Evolutionary conservation across 2,888 invertebrate genomes (phyloP), one percentile per base, ranked within the genome.

Genomic region (Gymnocheta viridis): DNA sequence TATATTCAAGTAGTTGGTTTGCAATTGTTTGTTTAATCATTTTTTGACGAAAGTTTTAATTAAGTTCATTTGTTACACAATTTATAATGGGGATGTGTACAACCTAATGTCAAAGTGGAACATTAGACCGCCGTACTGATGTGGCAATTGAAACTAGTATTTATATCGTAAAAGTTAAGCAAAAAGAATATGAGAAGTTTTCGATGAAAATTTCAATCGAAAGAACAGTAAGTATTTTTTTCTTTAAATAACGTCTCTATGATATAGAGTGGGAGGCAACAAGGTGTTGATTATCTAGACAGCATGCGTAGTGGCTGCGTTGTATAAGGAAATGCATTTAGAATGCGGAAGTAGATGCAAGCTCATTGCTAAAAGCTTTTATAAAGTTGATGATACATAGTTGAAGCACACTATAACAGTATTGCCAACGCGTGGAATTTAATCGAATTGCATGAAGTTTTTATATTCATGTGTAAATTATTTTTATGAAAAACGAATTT

Each of bases 41-140:
- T 84, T n/a, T 84, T 81, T 81, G 77, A 84, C 84, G 84, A 84
- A 84, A 84, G 84, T 77, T 84, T 81, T 1, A 56, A 32, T 56
- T 81, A 78, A 77, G 84, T 81, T 84, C 69, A 77, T 78, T 73
- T 69, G 69, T 66, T 56, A 84, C 84, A 84, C 84, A 84, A 84
- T 84, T 81, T 69, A 4, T 24, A n/a, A 49, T 81, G 81, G 84
- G 84, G 69, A 84, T 84, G 84, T 84, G 84, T 78, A 69, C 77
- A 84, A 84, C 84, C 84, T 77, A 84, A 78, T 78, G 49, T 12
- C 77, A 78, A 81, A 81, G 77, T 84, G 84, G 84, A 84, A 81
- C 84, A 84, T 69, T 35, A 80, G 84, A 84, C 69, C 84, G 84
- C 81, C 84, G 54, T 78, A 41, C n/a, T 62, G 10, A 3, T 41